phyloP scores from a whole-genome alignment of 92 coral and sea anemone species.

The Parazoanthus darwini region DNA sequence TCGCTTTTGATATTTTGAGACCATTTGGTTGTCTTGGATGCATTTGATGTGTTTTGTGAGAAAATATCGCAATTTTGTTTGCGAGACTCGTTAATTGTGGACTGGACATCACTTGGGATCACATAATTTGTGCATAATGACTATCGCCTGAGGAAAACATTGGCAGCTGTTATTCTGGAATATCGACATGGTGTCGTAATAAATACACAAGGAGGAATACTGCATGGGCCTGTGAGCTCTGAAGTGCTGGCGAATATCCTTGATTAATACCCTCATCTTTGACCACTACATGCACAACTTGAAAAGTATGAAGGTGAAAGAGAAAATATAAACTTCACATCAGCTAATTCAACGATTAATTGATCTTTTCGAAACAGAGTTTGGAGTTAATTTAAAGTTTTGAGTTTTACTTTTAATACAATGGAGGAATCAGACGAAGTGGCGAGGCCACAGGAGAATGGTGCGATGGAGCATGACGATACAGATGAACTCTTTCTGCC shows the following conservation, averaged over 20 bases:
- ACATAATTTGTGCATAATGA: conserved; percentile 23
- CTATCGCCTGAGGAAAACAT: background rate
- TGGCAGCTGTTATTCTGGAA: background rate
- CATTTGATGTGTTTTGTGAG: background rate
- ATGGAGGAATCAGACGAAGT: conserved; percentile 40
- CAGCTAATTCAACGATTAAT: background rate
- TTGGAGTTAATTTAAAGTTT: conserved; percentile 11
- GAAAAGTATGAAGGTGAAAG: background rate
- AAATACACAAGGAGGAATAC: background rate
- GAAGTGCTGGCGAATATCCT: background rate
- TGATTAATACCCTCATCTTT: background rate
- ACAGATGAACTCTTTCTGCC: conserved; percentile 30
- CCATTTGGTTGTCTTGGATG: background rate
- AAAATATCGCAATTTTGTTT: background rate
- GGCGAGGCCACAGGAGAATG: background rate
- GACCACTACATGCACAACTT: background rate
- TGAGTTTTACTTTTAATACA: background rate
- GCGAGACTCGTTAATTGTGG: background rate
- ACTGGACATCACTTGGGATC: background rate
- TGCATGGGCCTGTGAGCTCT: background rate
- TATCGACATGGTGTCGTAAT: background rate
- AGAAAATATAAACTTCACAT: background rate
- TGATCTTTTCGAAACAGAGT: background rate
- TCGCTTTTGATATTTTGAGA: background rate
- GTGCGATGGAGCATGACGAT: conserved; percentile 8